These are phyloP conservation scores for Dryomyza anilis DNA, from an alignment of 2,888 invertebrate genomes.

Conservation along the genomic window DNA sequence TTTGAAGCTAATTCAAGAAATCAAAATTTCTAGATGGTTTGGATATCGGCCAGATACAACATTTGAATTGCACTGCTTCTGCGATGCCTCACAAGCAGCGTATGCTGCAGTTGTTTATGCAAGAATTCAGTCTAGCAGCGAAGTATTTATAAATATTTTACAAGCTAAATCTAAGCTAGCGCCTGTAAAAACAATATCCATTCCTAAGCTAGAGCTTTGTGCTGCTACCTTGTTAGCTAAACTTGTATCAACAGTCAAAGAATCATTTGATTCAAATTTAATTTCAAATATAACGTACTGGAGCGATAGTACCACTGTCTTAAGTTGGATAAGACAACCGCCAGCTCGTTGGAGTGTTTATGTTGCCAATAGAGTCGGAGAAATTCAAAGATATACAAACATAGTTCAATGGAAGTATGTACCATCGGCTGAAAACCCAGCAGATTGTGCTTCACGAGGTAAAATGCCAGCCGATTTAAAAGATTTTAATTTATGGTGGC, in stretches of 20 bases:
- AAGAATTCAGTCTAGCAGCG: neutral
- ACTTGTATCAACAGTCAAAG: neutral
- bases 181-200: neutral
- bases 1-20: neutral
- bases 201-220: constrained; percentile 5
- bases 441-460: constrained; percentile 8
- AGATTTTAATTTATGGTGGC: constrained; percentile 5
- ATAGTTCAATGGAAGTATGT: constrained; percentile 5
- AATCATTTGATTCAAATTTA: neutral
- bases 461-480: neutral
- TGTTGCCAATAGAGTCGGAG: constrained; percentile 13
- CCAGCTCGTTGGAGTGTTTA: constrained; percentile 21
- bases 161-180: constrained; percentile 18
- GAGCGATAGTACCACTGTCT: constrained; percentile 25
- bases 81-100: constrained; percentile 26
- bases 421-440: neutral
- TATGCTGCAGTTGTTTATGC: constrained; percentile 23
- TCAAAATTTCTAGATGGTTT: constrained; percentile 24
- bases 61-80: constrained; percentile 22
- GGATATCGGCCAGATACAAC: neutral
- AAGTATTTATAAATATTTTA: constrained; percentile 19
- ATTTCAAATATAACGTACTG: constrained; percentile 19
- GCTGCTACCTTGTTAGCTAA: neutral
- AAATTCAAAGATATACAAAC: constrained; percentile 11
- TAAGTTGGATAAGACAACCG: constrained; percentile 23